Evolutionary conservation across 2,888 invertebrate species (phyloP).

Genomic region (Gasteruption jaculator): DNA sequence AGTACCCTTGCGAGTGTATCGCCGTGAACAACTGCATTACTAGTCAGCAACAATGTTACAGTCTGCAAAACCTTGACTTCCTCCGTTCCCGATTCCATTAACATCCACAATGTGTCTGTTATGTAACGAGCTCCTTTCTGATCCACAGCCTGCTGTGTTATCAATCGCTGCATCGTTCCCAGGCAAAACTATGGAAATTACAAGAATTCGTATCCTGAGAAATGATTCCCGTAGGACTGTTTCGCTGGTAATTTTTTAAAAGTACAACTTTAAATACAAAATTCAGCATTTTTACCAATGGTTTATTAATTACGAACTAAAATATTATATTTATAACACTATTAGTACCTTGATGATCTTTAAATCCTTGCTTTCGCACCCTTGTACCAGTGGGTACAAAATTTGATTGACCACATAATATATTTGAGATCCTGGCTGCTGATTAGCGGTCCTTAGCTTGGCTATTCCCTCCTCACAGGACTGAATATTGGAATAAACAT

Average conservation of each 20-base stretch:
- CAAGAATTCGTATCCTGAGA: no score
- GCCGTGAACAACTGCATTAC: conserved; percentile 92
- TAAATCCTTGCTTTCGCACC: conserved; percentile 94
- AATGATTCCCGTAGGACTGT: no score
- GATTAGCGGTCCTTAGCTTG: conserved; percentile 75
- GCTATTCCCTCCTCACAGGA: conserved; percentile 94
- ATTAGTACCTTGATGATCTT: conserved; percentile 82
- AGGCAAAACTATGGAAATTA: conserved; percentile 77
- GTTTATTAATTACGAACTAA: no score
- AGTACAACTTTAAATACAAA: conserved; percentile 5
- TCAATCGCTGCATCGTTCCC: conserved; percentile 89
- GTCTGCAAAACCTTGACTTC: conserved; percentile 96
- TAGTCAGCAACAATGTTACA: conserved; percentile 88
- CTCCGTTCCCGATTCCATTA: conserved; percentile 91
- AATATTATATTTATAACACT: no score
- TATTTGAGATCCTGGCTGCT: conserved; percentile 75
- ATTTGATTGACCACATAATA: conserved; percentile 91
- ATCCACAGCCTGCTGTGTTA: conserved; percentile 84
- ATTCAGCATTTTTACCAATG: conserved; percentile 10
- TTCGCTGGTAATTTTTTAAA: not conserved
- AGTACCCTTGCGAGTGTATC: conserved; percentile 91
- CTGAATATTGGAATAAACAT: conserved; percentile 62
- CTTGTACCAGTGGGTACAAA: conserved; percentile 92
- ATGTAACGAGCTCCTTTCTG: conserved; percentile 90
- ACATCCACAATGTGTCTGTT: conserved; percentile 86